Evolutionary conservation across 2,113 vertebrate species (phyloP).

Genomic region (Erinaceus europaeus): DNA sequence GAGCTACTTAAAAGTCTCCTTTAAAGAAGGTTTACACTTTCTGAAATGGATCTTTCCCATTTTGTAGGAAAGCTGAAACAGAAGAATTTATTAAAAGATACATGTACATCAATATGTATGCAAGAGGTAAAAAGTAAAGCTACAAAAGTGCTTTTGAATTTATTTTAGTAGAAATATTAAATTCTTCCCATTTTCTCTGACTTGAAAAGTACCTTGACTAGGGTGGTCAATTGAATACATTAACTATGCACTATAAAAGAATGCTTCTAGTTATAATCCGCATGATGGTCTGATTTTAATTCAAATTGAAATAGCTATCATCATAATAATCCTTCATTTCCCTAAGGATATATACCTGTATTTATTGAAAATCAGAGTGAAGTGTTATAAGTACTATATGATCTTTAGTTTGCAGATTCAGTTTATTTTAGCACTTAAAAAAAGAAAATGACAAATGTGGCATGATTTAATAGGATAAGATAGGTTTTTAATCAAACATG

Average conservation of each 20-base stretch:
- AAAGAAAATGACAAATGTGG: neutral
- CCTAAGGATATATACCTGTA: neutral
- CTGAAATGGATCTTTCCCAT: neutral
- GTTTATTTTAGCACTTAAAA: constrained; percentile 18
- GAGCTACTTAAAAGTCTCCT: neutral
- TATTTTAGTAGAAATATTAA: constrained; percentile 14
- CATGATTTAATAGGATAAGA: neutral
- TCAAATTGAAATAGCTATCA: neutral
- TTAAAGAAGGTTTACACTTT: neutral
- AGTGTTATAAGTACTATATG: neutral
- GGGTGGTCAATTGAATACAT: neutral
- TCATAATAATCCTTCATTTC: neutral
- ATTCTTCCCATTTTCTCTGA: constrained; percentile 26
- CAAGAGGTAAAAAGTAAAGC: neutral
- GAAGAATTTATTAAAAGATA: neutral
- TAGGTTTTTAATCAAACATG: neutral
- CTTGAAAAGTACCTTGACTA: neutral
- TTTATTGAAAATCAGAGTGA: neutral
- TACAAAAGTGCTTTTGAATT: neutral
- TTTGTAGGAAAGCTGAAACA: neutral
- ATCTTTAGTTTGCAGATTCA: constrained; percentile 1
- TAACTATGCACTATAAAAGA: neutral
- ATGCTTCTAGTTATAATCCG: neutral
- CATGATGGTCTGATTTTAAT: constrained; percentile 2
- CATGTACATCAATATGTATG: neutral